phyloP scores from a whole-genome alignment of 1,140 invertebrate genomes.

The Trachymyrmex cornetzi region DNA sequence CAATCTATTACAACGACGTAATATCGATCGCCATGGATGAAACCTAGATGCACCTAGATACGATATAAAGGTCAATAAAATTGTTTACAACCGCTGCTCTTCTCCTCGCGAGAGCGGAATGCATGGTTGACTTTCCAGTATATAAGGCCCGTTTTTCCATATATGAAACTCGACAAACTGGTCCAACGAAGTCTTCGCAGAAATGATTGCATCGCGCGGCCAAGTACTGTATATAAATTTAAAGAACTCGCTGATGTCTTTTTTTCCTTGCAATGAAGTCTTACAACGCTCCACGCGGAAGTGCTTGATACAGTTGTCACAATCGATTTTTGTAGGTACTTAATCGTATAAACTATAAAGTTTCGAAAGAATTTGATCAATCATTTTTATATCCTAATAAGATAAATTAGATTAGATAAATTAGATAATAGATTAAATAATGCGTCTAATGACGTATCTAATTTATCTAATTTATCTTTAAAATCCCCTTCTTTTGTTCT shows the following conservation, averaged over 20 bases:
- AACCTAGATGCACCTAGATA: slow-evolving; percentile 7
- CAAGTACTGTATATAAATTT: slow-evolving; percentile 30
- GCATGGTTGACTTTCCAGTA: slow-evolving; percentile 53
- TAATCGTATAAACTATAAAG: not conserved
- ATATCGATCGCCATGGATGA: slow-evolving; percentile 30
- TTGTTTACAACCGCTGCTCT: slow-evolving; percentile 63
- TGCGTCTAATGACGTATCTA: not conserved
- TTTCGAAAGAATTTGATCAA: not conserved
- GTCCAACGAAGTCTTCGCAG: slow-evolving; percentile 69
- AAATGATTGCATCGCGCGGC: slow-evolving; percentile 30
- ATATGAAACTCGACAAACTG: slow-evolving; percentile 77
- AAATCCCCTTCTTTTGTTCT: no score
- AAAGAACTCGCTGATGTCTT: not conserved
- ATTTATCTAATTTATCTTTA: not conserved
- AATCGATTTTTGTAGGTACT: not conserved
- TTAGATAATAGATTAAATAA: no score
- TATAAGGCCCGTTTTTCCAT: slow-evolving; percentile 71
- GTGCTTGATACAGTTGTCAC: not conserved
- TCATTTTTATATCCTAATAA: not conserved
- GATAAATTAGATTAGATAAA: not conserved
- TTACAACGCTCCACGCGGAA: not conserved
- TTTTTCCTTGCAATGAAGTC: not conserved
- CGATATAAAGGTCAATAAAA: slow-evolving; percentile 70
- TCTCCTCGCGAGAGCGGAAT: slow-evolving; percentile 34
- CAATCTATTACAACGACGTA: slow-evolving; percentile 11